phyloP scores from a whole-genome alignment of 2,888 invertebrate genomes.

The Drosophila planitibia region DNA sequence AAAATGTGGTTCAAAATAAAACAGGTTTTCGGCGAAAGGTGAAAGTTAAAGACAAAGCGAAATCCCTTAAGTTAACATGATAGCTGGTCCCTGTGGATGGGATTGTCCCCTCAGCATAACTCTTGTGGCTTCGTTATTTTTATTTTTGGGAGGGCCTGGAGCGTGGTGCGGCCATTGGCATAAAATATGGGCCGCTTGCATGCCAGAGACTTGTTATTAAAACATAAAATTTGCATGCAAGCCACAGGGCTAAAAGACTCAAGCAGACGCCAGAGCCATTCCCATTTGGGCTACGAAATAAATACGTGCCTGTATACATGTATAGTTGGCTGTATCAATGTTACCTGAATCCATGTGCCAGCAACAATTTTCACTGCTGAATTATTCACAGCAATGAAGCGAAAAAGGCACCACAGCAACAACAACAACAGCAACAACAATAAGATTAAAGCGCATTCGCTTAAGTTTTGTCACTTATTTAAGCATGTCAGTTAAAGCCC shows the following conservation, averaged over 20 bases:
- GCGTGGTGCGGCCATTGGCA: conserved; percentile 69
- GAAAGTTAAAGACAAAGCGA: conserved; percentile 43
- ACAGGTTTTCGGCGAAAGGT: conserved; percentile 15
- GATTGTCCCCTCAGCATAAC: conserved; percentile 3
- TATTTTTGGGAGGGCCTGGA: conserved; percentile 22
- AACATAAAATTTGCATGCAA: conserved; percentile 81
- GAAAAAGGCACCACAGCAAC: background rate
- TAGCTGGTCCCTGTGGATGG: conserved; percentile 12
- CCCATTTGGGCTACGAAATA: conserved; percentile 27
- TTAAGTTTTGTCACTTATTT: conserved; percentile 35
- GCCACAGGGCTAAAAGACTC: conserved; percentile 62
- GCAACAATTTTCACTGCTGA: conserved; percentile 61
- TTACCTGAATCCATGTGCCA: conserved; percentile 35
- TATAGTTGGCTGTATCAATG: conserved; percentile 42
- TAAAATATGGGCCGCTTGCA: conserved; percentile 79
- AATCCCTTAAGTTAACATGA: conserved; percentile 36
- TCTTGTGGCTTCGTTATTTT: conserved; percentile 10
- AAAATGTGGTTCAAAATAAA: conserved; percentile 53
- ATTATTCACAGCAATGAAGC: conserved; percentile 54
- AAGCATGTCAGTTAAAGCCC: conserved; percentile 12
- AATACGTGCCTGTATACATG: conserved; percentile 35
- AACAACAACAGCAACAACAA: background rate
- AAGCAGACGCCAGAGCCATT: conserved; percentile 28
- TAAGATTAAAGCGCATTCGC: conserved; percentile 7
- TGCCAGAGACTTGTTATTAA: conserved; percentile 80